Conservation (phyloP, 1,140 invertebrate species). For the Nephotettix cincticeps region DNA sequence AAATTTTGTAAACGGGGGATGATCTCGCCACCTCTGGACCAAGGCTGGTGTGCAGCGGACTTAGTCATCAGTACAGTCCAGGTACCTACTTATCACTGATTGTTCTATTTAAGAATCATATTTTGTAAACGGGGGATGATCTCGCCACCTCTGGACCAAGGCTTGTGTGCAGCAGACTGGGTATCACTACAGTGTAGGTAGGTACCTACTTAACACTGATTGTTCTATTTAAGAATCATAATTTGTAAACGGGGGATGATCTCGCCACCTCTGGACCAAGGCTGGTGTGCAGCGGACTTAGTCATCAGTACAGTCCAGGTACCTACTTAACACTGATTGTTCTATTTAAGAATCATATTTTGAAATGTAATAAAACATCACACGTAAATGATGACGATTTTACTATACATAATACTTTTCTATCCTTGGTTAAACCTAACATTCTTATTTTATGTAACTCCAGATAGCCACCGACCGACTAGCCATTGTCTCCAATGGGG, state of each 20-base stretch:
- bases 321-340: too few species aligned
- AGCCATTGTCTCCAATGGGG: constrained; percentile 78
- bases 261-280: constrained; percentile 76
- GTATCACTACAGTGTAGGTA: constrained; percentile 71
- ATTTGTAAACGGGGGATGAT: too few species aligned
- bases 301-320: constrained; percentile 86
- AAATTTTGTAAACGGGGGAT: too few species aligned
- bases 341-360: too few species aligned
- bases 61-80: constrained; percentile 92
- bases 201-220: too few species aligned
- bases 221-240: too few species aligned
- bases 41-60: constrained; percentile 86
- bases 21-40: constrained; percentile 76
- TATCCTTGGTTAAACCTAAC: background rate
- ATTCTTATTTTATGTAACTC: constrained; percentile 40
- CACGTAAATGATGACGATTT: too few species aligned
- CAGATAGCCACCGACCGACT: constrained; percentile 77
- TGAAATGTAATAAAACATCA: too few species aligned
- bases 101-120: too few species aligned
- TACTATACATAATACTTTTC: background rate
- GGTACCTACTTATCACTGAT: too few species aligned
- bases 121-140: constrained; percentile 79
- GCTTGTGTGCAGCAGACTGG: constrained; percentile 90
- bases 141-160: constrained; percentile 77
- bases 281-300: constrained; percentile 90